Base-by-base conservation (phyloP, 2,888 invertebrate species). In the Tetheella fluctuosa region DNA sequence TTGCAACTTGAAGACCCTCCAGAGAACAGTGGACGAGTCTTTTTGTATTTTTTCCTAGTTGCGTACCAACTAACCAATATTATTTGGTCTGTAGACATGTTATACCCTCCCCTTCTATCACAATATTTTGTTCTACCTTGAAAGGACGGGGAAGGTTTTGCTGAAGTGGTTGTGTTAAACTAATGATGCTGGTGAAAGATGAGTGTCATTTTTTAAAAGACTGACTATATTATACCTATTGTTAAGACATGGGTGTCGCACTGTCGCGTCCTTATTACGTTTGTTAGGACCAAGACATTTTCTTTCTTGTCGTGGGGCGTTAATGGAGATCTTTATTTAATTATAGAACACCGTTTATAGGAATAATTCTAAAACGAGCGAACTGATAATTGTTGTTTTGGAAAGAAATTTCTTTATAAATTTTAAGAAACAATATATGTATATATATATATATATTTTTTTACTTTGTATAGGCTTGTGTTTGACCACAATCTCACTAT, bases 121-220 rank as follows among this genome's bases (percentile, higher is more conserved):
- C 2, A 1, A 2, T 13, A 34, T 55, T 34, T 23, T 37, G 12
- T 37, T 55, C 1, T 12, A 34, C 23, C 20, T 15, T 34, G 7
- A 34, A 34, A 66, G 59, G 65, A 57, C 15, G 60, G 57, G 58
- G 70, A 25, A 65, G 81, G 58, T 76, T 77, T 63, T 8, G 28
- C 42, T 62, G 65, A 60, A 73, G 39, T 80, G 83, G 86, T 66
- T 68, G 63, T 68, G 72, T 73, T 77, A 63, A 80, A 84, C 80
- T 85, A 85, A 86, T 83, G 81, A 84, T 74, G 80, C 66, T 73
- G 65, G 79, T 83, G 82, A 87, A 81, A 81, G 80, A 86, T 84
- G 82, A 81, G 76, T 77, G 80, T 76, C 74, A 86, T 87, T 86
- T 86, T 79, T 85, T 78, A 75, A 74, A 71, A 74, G 70, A 63